phyloP scores from a whole-genome alignment of 2,797 vertebrate species.

The Sitta carolinensis region DNA sequence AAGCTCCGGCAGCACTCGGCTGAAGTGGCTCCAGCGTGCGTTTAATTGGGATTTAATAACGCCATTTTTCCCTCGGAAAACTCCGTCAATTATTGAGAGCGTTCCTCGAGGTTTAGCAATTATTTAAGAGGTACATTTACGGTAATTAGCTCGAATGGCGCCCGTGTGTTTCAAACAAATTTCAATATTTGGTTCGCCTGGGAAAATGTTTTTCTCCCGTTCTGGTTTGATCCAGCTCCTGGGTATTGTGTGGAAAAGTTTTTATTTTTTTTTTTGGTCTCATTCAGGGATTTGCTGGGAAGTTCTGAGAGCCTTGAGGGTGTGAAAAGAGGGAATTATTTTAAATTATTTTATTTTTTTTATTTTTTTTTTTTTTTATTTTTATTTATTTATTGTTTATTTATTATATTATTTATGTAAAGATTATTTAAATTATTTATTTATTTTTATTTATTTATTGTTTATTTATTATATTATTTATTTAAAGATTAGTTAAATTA shows the following conservation, averaged over 20 bases:
- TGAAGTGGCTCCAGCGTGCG: slow-evolving; percentile 73
- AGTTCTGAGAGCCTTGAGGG: neutral
- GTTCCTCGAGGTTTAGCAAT: slow-evolving; percentile 79
- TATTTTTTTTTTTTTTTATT: no score
- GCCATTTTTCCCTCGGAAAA: slow-evolving; percentile 75
- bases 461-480: no score
- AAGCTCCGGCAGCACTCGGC: slow-evolving; percentile 64
- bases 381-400: no score
- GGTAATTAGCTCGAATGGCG: slow-evolving; percentile 74
- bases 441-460: no score
- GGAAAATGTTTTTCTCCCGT: slow-evolving; percentile 66
- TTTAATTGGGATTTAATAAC: slow-evolving; percentile 81
- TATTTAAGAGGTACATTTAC: slow-evolving; percentile 78
- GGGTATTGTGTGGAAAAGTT: slow-evolving; percentile 44
- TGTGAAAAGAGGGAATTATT: neutral
- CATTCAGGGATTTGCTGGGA: neutral
- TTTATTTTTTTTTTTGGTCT: neutral
- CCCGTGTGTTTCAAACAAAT: slow-evolving; percentile 69
- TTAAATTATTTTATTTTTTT: no score
- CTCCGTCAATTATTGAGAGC: slow-evolving; percentile 78
- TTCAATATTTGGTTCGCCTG: slow-evolving; percentile 63
- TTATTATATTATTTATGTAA: no score
- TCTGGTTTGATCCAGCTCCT: slow-evolving; percentile 10
- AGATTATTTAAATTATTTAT: no score
- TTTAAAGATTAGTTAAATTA: no score